Base-by-base conservation (phyloP, 2,797 vertebrate species). In the Champsocephalus gunnari region DNA sequence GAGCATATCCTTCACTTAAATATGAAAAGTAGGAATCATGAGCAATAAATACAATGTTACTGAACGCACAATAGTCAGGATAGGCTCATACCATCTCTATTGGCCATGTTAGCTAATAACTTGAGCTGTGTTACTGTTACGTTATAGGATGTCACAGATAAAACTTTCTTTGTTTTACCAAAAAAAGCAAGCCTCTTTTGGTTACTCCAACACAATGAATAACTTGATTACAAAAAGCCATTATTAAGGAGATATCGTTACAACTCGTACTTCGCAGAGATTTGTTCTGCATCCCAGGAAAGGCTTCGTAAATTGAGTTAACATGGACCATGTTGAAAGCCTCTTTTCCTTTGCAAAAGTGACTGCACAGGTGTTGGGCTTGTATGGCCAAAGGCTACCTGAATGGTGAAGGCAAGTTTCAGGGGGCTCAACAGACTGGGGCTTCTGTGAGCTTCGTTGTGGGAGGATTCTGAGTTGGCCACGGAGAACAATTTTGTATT, bases 11-110 rank as follows among this genome's bases (percentile, higher is more conserved):
- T 62, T 12, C 28, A 67, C 32, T 38, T 21, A 32, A 3, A 55
- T 57, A 70, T 38, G 12, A 66, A 67, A 73, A 50, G 32, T 65
- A 58, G 7, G 62, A 55, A 43, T 57, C 9, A 45, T 45, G 56
- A 47, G 32, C 9, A 58, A 54, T 75, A 61, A 68, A 73, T 47
- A 1, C 24, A 59, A 47, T n/a, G 38, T 61, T 60, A 41, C 50
- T 73, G n/a, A 79, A 73, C 57, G 73, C 57, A 73, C 3, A 17
- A 45, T 16, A 65, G 38, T 66, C 19, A 48, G 16, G 59, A 28
- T 28, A 28, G 28, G 28, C 28, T 28, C 12, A 66, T 71, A 56
- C 51, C 66, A 28, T 56, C 17, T 74, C 45, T 66, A 14, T 71
- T 72, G 54, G 28, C 28, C 28, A 28, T 28, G 48, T 66, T 60